A percentile compares a stretch with the other conserved stretches of the same genome.
These are phyloP conservation scores for Drosophila emarginata DNA, from an alignment of 2,888 invertebrate genomes.

Conservation along the genomic window DNA sequence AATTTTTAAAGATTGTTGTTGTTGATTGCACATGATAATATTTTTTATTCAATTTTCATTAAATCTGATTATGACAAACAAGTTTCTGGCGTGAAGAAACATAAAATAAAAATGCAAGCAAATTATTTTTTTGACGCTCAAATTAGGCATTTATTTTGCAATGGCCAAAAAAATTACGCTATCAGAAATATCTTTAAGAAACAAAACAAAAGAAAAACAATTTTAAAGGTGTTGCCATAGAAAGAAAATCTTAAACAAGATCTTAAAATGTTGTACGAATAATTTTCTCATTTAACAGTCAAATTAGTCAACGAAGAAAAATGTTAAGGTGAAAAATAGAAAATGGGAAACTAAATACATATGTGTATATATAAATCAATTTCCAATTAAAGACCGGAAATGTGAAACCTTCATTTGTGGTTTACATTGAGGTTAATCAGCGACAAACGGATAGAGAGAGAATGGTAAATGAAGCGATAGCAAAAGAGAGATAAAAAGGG, in stretches of 20 bases:
- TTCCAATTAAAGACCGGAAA: slow-evolving; percentile 62
- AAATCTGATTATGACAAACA: slow-evolving; percentile 69
- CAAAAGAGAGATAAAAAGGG: not conserved
- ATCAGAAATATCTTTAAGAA: slow-evolving; percentile 58
- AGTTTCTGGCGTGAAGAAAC: slow-evolving; percentile 43
- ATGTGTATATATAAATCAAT: slow-evolving; percentile 46
- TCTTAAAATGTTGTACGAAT: slow-evolving; percentile 32
- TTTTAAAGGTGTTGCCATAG: slow-evolving; percentile 64
- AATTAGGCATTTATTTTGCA: slow-evolving; percentile 74
- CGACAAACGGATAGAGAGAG: not conserved
- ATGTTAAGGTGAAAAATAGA: slow-evolving; percentile 19
- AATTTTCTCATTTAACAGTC: slow-evolving; percentile 55
- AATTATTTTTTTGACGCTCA: slow-evolving; percentile 72
- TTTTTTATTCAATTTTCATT: slow-evolving; percentile 76
- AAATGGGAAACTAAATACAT: slow-evolving; percentile 37
- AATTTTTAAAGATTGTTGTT: slow-evolving; percentile 32
- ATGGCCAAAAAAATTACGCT: slow-evolving; percentile 28
- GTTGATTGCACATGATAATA: slow-evolving; percentile 61
- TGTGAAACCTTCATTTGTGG: slow-evolving; percentile 60
- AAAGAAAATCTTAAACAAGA: slow-evolving; percentile 34
- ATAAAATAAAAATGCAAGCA: slow-evolving; percentile 51
- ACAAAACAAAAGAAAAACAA: slow-evolving; percentile 33
- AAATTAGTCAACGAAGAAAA: slow-evolving; percentile 44
- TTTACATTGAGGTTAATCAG: slow-evolving; percentile 42
- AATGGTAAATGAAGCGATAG: not conserved